Evolutionary conservation across 2,888 invertebrate species (phyloP), one percentile per base, ranked within the genome.

Genomic region (Andrena praecox): DNA sequence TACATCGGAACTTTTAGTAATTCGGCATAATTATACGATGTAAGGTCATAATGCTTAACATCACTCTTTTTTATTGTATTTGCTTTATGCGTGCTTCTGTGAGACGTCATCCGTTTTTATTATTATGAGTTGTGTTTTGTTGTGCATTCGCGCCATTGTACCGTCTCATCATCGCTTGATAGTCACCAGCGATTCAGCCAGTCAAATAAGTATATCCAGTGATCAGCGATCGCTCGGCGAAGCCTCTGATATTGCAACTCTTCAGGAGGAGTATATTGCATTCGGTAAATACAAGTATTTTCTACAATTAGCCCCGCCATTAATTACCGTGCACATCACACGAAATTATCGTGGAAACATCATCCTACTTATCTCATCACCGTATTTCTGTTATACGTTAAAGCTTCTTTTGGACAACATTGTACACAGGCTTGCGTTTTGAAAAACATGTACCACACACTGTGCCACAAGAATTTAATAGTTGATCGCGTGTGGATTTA

Each of bases 131-230:
- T 93, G 88, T 91, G 86, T 91, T 91, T 82, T 88, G 91, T 91
- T 92, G 84, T 90, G 92, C 91, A 89, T 93, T 90, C 90, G 89
- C 90, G 89, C 87, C 91, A 92, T 93, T 93, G 90, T 92, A 91
- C 88, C 87, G 89, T 92, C 84, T 86, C 91, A 91, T 91, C 92
- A 91, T 91, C 91, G 92, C 93, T 94, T 92, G 90, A 90, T 93
- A 94, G 94, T 93, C 91, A 92, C 92, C 93, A 93, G 93, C 89
- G 93, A 94, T 91, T 92, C 94, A 86, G 91, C 93, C 92, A 94
- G 94, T 93, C 94, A 94, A 90, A 93, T 93, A 93, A 94, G 94
- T 92, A 94, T 94, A 93, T 93, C 93, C 92, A 94, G 94, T 89
- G 94, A 94, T 89, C 93, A 93, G 67, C 93, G 93, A 85, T 94